Percentiles rank a stretch among this genome's conserved stretches.
These are phyloP conservation scores for Sipha maydis DNA, from an alignment of 2,888 invertebrate species.

Conservation along the genomic window DNA sequence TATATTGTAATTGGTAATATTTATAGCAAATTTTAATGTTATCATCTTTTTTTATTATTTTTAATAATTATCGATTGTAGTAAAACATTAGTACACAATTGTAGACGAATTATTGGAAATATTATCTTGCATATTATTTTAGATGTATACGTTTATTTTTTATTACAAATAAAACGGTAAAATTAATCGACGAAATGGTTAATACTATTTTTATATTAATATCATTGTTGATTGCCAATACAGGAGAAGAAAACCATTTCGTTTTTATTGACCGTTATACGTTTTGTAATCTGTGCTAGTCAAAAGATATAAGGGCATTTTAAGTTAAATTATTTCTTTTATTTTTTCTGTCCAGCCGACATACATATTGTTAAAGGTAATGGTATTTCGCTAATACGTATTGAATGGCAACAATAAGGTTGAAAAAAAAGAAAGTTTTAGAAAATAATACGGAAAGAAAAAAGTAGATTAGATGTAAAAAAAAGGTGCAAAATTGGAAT, in stretches of 20 bases:
- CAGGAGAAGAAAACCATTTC: neutral
- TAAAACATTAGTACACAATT: no score
- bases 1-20: neutral
- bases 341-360: slow-evolving; percentile 4
- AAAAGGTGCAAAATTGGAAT: slow-evolving; percentile 55
- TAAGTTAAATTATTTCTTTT: slow-evolving; percentile 29
- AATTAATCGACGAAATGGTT: neutral
- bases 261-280: slow-evolving; percentile 1
- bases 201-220: neutral
- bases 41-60: neutral
- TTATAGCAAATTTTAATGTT: neutral
- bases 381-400: slow-evolving; percentile 31
- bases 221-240: slow-evolving; percentile 33
- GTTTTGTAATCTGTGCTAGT: slow-evolving; percentile 20
- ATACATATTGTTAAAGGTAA: slow-evolving; percentile 29
- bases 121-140: neutral
- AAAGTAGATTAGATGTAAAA: neutral
- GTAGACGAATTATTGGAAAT: neutral
- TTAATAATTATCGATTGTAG: neutral
- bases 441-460: neutral
- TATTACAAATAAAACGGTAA: neutral
- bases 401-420: slow-evolving; percentile 29
- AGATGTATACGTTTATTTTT: neutral
- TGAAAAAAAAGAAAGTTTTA: slow-evolving; percentile 30
- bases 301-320: slow-evolving; percentile 35